Percentiles rank a stretch among this genome's conserved stretches.
phyloP scores from a whole-genome alignment of 2,113 vertebrate species.

The Micronisus gabar region DNA sequence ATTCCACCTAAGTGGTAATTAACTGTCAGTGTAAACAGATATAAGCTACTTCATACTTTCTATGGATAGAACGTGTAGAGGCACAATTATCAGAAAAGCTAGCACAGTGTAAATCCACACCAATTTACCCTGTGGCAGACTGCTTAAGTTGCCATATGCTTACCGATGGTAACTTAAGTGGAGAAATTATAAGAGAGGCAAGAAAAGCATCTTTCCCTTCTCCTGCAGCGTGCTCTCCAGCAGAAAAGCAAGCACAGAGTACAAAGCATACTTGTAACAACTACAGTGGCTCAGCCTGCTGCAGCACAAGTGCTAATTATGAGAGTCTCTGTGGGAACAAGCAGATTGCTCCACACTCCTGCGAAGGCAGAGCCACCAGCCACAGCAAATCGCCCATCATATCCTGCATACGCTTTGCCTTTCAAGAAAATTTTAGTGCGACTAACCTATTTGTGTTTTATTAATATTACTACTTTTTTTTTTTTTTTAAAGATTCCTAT shows the following conservation, averaged over 20 bases:
- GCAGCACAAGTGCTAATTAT: background rate
- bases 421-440: background rate
- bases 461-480: background rate
- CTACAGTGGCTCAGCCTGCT: background rate
- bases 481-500: background rate
- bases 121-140: accelerated
- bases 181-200: background rate
- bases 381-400: accelerated
- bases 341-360: background rate
- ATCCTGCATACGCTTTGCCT: background rate
- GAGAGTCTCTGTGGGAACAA: background rate
- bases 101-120: background rate
- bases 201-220: background rate
- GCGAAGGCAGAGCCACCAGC: background rate
- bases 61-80: background rate
- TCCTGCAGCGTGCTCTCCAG: background rate
- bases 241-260: background rate
- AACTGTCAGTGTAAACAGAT: background rate
- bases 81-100: background rate
- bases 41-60: background rate
- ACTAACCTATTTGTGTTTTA: background rate
- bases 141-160: background rate
- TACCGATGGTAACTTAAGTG: background rate
- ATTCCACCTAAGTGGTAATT: background rate
- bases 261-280: background rate